Evolutionary conservation across 2,797 vertebrate genomes (phyloP), one percentile per base, ranked within the genome.

Genomic region (Apodemus agrarius): DNA sequence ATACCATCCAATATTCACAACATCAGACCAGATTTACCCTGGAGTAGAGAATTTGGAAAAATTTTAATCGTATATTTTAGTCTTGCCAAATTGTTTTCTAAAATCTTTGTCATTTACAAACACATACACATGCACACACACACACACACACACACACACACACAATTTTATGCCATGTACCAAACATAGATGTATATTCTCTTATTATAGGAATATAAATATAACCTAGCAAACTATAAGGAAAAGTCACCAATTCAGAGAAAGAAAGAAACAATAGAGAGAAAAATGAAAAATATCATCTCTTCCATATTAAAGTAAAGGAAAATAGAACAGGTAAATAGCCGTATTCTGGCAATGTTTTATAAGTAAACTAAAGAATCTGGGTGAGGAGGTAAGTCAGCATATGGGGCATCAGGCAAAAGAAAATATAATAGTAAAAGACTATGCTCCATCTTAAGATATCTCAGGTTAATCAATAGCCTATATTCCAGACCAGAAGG

Each of bases 211-310:
- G n/a, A 17, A 3, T 72, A 26, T 31, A 2, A 52, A 65, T 31
- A 7, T 61, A 52, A 74, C 5, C 31, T 37, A 40, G 19, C 2
- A 5, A 31, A 3, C 0, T 19, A 2, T 59, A 24, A 4, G 0
- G 22, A 75, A 16, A 85, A 82, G 22, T 31, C 2, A 92, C 2
- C 19, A 72, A 3, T 61, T 46, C 49, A n/a, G 21, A 22, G 10
- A 86, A 12, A 83, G 6, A 52, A n/a, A 3, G 0, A 63, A 69
- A 84, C 0, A 43, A 5, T 9, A 4, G 10, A 34, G 12, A 80
- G 10, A 17, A 49, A 74, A 93, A 54, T 2, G 1, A 10, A 34
- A 46, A 40, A 89, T 26, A 40, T 8, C 0, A 1, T n/a, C 46
- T 54, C 84, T 89, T 89, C 57, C 91, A 81, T 76, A 85, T 16